These are phyloP conservation scores for Takifugu rubripes DNA, from an alignment of 2,797 vertebrate species.

Conservation along the genomic window DNA sequence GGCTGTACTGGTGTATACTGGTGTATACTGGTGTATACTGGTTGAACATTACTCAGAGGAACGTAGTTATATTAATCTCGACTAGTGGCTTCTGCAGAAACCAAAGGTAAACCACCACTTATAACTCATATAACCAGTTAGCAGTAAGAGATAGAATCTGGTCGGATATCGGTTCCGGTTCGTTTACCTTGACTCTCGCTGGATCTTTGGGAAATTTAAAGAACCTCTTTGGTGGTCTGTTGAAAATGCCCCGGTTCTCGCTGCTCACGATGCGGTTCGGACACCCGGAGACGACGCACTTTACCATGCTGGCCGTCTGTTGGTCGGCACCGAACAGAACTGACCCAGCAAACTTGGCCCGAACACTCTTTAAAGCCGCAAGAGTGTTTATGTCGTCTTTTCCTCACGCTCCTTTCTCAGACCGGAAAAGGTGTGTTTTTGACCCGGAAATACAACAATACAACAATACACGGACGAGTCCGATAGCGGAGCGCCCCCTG, in stretches of 20 bases:
- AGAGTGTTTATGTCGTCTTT: slow-evolving; percentile 34
- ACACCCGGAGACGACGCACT: slow-evolving; percentile 72
- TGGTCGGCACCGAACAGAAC: not conserved
- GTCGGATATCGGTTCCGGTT: not conserved
- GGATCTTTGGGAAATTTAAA: slow-evolving; percentile 70
- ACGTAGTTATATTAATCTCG: no score
- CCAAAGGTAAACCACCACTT: no score
- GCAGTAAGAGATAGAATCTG: not conserved
- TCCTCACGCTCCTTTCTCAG: not conserved
- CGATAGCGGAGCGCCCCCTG: not conserved
- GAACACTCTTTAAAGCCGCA: not conserved
- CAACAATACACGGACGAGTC: not conserved
- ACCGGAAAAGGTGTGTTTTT: slow-evolving; percentile 15
- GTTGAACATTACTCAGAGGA: no score
- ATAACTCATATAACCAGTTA: not conserved
- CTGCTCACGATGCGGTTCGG: slow-evolving; percentile 44
- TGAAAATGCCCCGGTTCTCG: slow-evolving; percentile 20
- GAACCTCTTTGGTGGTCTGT: slow-evolving; percentile 61
- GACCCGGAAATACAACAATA: slow-evolving; percentile 34
- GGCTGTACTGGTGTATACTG: no score
- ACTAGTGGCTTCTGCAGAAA: no score
- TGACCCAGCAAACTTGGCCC: not conserved
- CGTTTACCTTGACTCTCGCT: slow-evolving; percentile 60
- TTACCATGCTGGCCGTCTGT: slow-evolving; percentile 50
- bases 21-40: no score